Base-by-base conservation (phyloP, 1,140 invertebrate genomes). In the Dendrolimus kikuchii region DNA sequence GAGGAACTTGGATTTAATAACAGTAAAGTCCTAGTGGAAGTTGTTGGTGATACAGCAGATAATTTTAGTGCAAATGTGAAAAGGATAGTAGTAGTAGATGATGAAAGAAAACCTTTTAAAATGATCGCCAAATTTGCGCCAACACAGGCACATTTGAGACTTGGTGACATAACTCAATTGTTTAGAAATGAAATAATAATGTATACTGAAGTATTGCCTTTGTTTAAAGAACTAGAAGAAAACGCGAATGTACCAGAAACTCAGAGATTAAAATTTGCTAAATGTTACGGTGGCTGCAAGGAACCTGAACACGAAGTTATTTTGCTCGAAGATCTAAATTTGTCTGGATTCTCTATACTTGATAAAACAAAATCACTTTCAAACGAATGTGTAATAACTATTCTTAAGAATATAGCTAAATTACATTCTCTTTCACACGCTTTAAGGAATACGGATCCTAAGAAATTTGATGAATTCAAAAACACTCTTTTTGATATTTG, bases 321-420 rank as follows among this genome's bases (percentile, higher is more conserved):
- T n/a, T 70, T 90, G 9, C 71, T 91, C 53, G 84, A 90, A 61
- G 89, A 91, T 69, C 62, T 91, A 9, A 68, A 74, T 52, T 49
- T 60, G 4, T 23, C 56, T 7, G 85, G 83, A 4, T 91, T 78
- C 51, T 37, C 52, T 10, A 71, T 91, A 55, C 72, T 77, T 40
- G 74, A 90, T 59, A 75, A 83, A 44, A 74, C 77, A 6, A 62
- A 69, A 8, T 69, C 85, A 3, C 58, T 90, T 5, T 69, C 83
- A 7, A 45, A 80, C 8, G 71, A 86, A 2, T 82, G 89, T 59
- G 68, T 87, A 5, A 63, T 59, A 8, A 44, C 86, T 4, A 75
- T 87, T 2, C 72, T 90, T 37, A 66, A 81, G 52, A 74, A 73
- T 8, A 81, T 90, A 59, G 90, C 77, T 6, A 86, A 79, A 53